Evolutionary conservation across 2,797 vertebrate species (phyloP), one percentile per base, ranked within the genome.

Genomic region (Eidolon dupreanum): DNA sequence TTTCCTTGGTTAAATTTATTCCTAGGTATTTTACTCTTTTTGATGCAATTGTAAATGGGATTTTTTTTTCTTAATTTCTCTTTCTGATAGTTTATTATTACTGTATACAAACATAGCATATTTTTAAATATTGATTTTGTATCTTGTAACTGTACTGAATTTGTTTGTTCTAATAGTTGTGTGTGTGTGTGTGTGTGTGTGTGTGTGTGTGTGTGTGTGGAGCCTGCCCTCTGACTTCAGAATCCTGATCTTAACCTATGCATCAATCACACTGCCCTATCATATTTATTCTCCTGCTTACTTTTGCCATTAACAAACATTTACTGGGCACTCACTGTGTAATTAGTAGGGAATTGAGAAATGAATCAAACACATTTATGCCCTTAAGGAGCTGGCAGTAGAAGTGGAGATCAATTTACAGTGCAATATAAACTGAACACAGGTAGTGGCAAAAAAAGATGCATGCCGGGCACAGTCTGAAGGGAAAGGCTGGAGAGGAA

Each of bases 221-320:
- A 78, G 9, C 43, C 57, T 61, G 11, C 43, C 33, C n/a, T 66
- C 43, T 46, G 38, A 78, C 24, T 66, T 28, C 46, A n/a, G 28
- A 53, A 11, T 43, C 38, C 53, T 74, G 2, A 66, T 83, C 59
- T 65, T 75, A 93, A 61, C 41, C 41, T 53, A 16, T 84, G 17
- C 10, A 55, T 46, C n/a, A 36, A 55, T 38, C n/a, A 41, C 8
- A 15, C 57, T 78, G 74, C 63, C 65, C 33, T 57, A 0, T 36
- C 41, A 38, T 20, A 2, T 90, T 79, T 88, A 65, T 73, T 17
- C 33, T 88, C 70, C 41, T 5, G 0, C 33, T 89, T 55, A 66
- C 61, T 65, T 92, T 95, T 85, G 19, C 85, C 74, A 94, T 73
- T 84, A 93, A 61, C 17, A 88, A 7, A 51, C 38, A n/a, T 33